A percentile compares a stretch with the other conserved stretches of the same genome.
These are phyloP conservation scores for Drosophila limbata DNA, from an alignment of 2,888 invertebrate species.

Conservation along the genomic window DNA sequence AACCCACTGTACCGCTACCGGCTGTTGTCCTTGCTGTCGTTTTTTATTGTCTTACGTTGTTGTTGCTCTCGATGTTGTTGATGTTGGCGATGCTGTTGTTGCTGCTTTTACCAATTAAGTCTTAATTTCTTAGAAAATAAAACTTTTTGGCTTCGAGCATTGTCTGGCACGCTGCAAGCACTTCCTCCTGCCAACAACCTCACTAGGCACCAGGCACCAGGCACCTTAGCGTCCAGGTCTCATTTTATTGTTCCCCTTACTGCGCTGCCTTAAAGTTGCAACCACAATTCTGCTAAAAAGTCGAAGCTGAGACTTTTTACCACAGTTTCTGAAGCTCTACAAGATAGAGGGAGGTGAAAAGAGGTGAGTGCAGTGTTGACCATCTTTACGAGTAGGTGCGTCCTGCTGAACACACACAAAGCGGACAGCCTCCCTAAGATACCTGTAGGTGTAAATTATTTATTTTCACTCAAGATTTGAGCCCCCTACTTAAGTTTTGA, in stretches of 20 bases:
- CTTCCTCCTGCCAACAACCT: conserved; percentile 32
- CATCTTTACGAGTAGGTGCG: conserved; percentile 28
- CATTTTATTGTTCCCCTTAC: conserved; percentile 36
- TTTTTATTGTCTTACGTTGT: conserved; percentile 52
- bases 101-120: conserved; percentile 79
- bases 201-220: background rate
- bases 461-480: conserved; percentile 82
- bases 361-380: background rate
- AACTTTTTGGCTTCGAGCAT: conserved; percentile 77
- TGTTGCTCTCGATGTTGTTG: conserved; percentile 33
- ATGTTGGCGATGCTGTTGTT: conserved; percentile 68
- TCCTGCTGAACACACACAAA: conserved; percentile 20
- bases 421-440: conserved; percentile 50
- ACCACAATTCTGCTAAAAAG: conserved; percentile 69
- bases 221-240: conserved; percentile 55
- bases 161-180: conserved; percentile 63
- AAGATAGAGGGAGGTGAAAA: background rate
- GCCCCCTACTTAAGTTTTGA: conserved; percentile 1
- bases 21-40: conserved; percentile 45
- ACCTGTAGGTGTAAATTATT: conserved; percentile 84
- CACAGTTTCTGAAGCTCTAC: conserved; percentile 53
- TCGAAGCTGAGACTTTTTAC: conserved; percentile 69
- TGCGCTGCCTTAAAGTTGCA: conserved; percentile 62
- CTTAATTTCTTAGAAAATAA: conserved; percentile 80
- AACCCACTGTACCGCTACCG: conserved; percentile 33